Conservation (phyloP, 2,888 invertebrate species). For the Luffia ferchaultella region DNA sequence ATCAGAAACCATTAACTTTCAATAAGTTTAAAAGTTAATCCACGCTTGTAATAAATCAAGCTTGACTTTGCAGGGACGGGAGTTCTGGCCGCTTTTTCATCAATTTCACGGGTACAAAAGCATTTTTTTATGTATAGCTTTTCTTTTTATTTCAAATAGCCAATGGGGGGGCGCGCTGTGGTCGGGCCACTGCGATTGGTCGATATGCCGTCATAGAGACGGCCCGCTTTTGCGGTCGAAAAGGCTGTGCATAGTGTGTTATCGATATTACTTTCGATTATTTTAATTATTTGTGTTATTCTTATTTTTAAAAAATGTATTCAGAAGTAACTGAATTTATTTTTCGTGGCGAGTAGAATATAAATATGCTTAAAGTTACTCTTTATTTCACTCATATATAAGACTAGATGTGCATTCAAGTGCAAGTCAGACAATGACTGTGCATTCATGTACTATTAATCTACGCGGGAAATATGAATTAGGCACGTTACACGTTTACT, state of each 20-base stretch:
- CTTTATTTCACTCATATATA: too few relatives aligned
- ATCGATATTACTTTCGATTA: too few relatives aligned
- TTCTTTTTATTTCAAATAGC: conserved; percentile 22
- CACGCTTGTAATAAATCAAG: conserved; percentile 59
- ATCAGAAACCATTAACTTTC: conserved; percentile 63
- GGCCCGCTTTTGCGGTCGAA: neutral
- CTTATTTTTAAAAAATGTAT: too few relatives aligned
- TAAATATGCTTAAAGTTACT: too few relatives aligned
- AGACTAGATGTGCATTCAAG: too few relatives aligned
- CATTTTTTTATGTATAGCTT: conserved; percentile 33
- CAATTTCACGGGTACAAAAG: conserved; percentile 61
- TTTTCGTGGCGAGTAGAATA: too few relatives aligned
- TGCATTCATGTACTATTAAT: too few relatives aligned
- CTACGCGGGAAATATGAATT: too few relatives aligned
- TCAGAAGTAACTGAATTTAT: too few relatives aligned
- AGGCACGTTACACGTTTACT: too few relatives aligned
- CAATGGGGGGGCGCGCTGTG: conserved; percentile 35
- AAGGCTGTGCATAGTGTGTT: neutral
- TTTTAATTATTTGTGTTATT: too few relatives aligned
- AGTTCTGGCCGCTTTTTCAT: conserved; percentile 61
- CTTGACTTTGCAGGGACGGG: conserved; percentile 53
- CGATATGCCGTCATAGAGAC: conserved; percentile 33
- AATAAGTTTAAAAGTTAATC: conserved; percentile 61
- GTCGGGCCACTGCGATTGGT: conserved; percentile 52
- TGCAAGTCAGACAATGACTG: too few relatives aligned